Evolutionary conservation across 2,797 vertebrate genomes (phyloP).

Genomic region (Nyctalus aviator): DNA sequence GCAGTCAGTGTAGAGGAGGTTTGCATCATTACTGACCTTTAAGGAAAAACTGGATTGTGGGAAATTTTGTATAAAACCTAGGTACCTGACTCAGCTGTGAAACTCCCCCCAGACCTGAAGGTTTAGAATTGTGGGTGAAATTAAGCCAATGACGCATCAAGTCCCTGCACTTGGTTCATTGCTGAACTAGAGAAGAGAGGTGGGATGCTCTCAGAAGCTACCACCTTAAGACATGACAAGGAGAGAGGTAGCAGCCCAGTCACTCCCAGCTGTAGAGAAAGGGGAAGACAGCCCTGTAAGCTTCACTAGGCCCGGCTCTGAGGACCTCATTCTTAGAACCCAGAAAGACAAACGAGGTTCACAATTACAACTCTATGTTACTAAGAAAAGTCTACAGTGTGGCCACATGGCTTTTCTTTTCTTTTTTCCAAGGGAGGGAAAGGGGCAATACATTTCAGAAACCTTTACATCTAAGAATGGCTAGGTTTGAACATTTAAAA

Average conservation of each 20-base stretch:
- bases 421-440: neutral
- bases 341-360: constrained; percentile 1
- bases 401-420: neutral
- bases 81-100: neutral
- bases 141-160: neutral
- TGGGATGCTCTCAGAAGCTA: constrained; percentile 41
- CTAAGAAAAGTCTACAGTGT: neutral
- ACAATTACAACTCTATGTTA: neutral
- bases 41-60: neutral
- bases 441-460: neutral
- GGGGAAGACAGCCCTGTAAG: neutral
- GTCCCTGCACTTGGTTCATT: neutral
- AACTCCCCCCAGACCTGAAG: neutral
- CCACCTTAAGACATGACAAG: neutral
- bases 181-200: constrained; percentile 13
- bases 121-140: constrained; percentile 43
- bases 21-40: neutral
- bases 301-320: neutral
- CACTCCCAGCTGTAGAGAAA: neutral
- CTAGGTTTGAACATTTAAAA: neutral
- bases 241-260: neutral
- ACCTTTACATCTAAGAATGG: neutral
- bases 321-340: neutral
- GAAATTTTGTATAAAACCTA: constrained; percentile 25
- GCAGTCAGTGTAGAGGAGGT: neutral